A percentile compares a stretch with the other conserved stretches of the same genome.
phyloP scores from a whole-genome alignment of 1,140 invertebrate genomes.

The Cotesia chilonis region DNA sequence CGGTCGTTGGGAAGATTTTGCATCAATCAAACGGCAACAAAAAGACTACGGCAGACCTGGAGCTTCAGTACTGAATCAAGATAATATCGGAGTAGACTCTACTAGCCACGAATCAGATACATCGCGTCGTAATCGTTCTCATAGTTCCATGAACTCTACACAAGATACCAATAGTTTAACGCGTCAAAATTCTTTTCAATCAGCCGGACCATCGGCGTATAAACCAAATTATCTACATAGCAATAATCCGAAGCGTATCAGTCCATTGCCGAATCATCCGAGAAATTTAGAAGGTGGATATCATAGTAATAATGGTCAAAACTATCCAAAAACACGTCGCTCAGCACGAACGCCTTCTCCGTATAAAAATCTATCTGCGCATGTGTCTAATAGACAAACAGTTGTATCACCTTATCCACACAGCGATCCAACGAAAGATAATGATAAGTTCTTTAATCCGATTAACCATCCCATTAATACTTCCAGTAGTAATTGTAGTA shows the following conservation, averaged over 20 bases:
- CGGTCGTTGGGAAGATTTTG: conserved; percentile 51
- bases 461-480: conserved; percentile 53
- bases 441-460: conserved; percentile 60
- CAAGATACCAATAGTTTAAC: conserved; percentile 48
- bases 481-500: conserved; percentile 40
- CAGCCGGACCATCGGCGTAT: conserved; percentile 45
- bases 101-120: conserved; percentile 49
- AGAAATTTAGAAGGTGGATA: conserved; percentile 49
- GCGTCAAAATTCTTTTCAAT: conserved; percentile 38
- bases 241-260: conserved; percentile 55
- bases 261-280: conserved; percentile 57
- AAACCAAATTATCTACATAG: conserved; percentile 48
- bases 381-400: conserved; percentile 47
- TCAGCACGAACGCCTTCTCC: conserved; percentile 60
- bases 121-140: conserved; percentile 50
- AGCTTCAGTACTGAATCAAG: conserved; percentile 47
- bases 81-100: conserved; percentile 40
- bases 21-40: conserved; percentile 46
- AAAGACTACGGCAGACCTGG: conserved; percentile 49
- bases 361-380: conserved; percentile 49
- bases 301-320: conserved; percentile 58
- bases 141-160: conserved; percentile 47
- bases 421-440: conserved; percentile 43
- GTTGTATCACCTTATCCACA: conserved; percentile 56
- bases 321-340: conserved; percentile 43